Percentiles rank a stretch among this genome's conserved stretches.
Evolutionary conservation across 2,113 vertebrate genomes (phyloP).

Genomic region (Motacilla alba): DNA sequence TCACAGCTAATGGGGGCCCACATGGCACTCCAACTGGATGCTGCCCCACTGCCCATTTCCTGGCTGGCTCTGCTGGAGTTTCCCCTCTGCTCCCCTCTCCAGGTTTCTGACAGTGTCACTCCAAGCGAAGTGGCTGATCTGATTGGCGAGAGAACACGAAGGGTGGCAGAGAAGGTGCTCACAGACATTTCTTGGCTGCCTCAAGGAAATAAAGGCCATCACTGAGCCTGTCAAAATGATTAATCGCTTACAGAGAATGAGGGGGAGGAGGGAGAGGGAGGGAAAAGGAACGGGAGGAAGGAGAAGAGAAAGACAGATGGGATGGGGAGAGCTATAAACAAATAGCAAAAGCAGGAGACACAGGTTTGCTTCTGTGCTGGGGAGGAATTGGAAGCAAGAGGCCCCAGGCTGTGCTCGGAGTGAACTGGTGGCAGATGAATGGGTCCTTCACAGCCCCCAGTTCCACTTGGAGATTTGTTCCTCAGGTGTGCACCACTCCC

Average conservation of each 20-base stretch:
- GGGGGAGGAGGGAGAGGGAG: slow-evolving; percentile 51
- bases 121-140: slow-evolving; percentile 18
- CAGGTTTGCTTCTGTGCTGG: background rate
- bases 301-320: slow-evolving; percentile 59
- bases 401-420: background rate
- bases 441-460: background rate
- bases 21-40: background rate
- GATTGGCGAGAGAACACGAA: slow-evolving; percentile 52
- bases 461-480: background rate
- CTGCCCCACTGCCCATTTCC: slow-evolving; percentile 3
- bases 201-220: slow-evolving; percentile 74
- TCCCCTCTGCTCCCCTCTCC: background rate
- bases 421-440: background rate
- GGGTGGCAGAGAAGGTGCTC: slow-evolving; percentile 66
- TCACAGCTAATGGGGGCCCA: background rate
- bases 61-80: slow-evolving; percentile 14
- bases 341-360: slow-evolving; percentile 56
- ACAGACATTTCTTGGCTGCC: slow-evolving; percentile 70
- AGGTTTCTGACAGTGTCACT: slow-evolving; percentile 19
- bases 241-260: slow-evolving; percentile 69
- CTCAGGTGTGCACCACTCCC: background rate
- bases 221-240: slow-evolving; percentile 72
- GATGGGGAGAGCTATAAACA: slow-evolving; percentile 59
- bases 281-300: slow-evolving; percentile 42
- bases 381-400: background rate